Evolutionary conservation across 1,140 invertebrate species (phyloP).

Genomic region (Ditylenchus dipsaci): DNA sequence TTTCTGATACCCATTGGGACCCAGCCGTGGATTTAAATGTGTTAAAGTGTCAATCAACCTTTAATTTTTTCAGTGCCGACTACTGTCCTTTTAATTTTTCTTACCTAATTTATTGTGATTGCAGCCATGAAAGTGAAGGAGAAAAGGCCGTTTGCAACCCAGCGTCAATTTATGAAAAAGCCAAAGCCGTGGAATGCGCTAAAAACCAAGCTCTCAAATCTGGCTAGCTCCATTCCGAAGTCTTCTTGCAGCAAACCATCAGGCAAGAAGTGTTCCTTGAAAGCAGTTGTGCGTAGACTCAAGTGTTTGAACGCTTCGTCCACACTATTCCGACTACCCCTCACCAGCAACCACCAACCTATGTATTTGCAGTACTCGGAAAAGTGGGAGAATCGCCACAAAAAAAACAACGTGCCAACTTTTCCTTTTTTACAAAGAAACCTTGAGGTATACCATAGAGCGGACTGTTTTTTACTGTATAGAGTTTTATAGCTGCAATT

Average conservation of each 20-base stretch:
- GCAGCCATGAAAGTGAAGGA: too few species aligned
- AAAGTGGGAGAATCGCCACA: neutral
- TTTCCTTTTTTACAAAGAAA: neutral
- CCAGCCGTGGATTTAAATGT: too few species aligned
- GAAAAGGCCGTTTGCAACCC: neutral
- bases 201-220: neutral
- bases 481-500: too few species aligned
- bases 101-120: too few species aligned
- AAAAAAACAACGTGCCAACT: neutral
- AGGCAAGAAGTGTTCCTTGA: neutral
- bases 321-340: neutral
- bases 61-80: too few species aligned
- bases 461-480: too few species aligned
- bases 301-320: neutral
- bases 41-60: too few species aligned
- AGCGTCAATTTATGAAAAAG: constrained; percentile 1
- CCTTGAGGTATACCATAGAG: neutral
- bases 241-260: neutral
- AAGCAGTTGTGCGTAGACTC: neutral
- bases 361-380: neutral
- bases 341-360: neutral
- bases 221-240: neutral
- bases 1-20: too few species aligned
- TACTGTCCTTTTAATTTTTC: too few species aligned
- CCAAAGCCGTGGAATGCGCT: neutral